Base-by-base conservation (phyloP, 2,113 vertebrate genomes). In the Felis chaus region DNA sequence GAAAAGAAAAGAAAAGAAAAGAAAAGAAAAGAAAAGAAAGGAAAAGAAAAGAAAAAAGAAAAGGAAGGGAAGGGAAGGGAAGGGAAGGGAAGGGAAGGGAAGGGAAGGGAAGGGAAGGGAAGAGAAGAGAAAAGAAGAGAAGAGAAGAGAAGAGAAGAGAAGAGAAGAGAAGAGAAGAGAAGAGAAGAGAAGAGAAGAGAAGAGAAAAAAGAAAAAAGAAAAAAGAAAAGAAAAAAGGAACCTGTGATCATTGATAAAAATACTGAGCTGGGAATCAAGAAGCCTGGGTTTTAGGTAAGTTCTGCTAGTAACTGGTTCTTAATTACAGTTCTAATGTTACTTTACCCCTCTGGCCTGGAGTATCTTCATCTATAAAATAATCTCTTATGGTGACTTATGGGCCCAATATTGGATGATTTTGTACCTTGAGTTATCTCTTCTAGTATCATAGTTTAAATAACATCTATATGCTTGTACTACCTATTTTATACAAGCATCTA, bases 321-420 rank as follows among this genome's bases (percentile, higher is more conserved):
- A 71, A 10, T 3, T 41, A n/a, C 11, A 19, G 18, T 1, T 36
- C 61, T 83, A 53, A 31, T 14, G 41, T 69, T 74, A 79, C 27
- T 79, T 53, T 29, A 73, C 9, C 55, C 71, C 41, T 93, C 57
- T 68, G 55, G 25, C 15, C 15, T 71, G 12, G 25, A 68, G 31
- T 78, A 73, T 92, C 76, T 82, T 61, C 63, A 57, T 29, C 36
- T 83, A 53, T 82, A 79, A 88, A 81, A 86, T 74, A 27, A 57
- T 41, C 69, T 53, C 4, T 94, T 87, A 87, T 78, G 7, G 18
- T 73, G 53, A 79, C 7, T 82, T 84, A 86, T 29, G 81, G n/a
- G 5, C 2, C 31, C 27, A 92, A 74, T 74, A 68, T 50, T 86
- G 25, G 76, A 79, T 41, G 66, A 74, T 33, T 82, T 61, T 92